phyloP scores from a whole-genome alignment of 2,888 invertebrate species.

The Xylota sylvarum region DNA sequence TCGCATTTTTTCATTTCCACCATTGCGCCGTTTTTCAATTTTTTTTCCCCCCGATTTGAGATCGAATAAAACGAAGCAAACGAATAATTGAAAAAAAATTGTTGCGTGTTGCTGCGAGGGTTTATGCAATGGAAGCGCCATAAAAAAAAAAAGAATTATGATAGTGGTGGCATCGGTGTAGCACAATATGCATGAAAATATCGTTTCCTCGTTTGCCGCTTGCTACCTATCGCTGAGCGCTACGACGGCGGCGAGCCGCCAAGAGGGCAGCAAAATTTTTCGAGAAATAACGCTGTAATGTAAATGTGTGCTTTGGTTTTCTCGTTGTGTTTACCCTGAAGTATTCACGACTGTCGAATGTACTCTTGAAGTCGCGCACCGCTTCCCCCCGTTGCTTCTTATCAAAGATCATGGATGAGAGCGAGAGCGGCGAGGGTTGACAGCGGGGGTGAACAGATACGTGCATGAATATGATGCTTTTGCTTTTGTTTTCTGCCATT shows the following conservation, averaged over 20 bases:
- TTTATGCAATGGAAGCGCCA: constrained; percentile 77
- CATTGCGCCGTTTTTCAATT: constrained; percentile 61
- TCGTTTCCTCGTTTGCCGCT: constrained; percentile 73
- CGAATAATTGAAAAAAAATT: constrained; percentile 57
- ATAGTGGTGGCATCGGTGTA: constrained; percentile 64
- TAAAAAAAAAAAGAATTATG: constrained; percentile 56
- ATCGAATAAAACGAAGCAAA: constrained; percentile 49
- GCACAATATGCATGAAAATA: constrained; percentile 71
- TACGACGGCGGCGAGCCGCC: constrained; percentile 13
- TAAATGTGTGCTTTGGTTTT: constrained; percentile 56
- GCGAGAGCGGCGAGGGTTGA: neutral
- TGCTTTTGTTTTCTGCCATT: neutral
- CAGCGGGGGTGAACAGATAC: constrained; percentile 33
- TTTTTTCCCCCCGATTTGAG: constrained; percentile 26
- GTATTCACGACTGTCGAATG: constrained; percentile 43
- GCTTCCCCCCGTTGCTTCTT: constrained; percentile 53
- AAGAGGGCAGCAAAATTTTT: constrained; percentile 60
- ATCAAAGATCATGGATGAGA: constrained; percentile 31
- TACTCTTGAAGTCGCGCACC: constrained; percentile 28
- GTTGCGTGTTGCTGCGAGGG: constrained; percentile 75
- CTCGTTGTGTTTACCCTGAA: constrained; percentile 66
- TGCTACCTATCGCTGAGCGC: constrained; percentile 31
- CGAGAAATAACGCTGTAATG: constrained; percentile 50
- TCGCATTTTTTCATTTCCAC: constrained; percentile 57
- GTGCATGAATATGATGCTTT: constrained; percentile 30